Evolutionary conservation across 2,113 vertebrate species (phyloP).

Genomic region (Ranitomeya variabilis): DNA sequence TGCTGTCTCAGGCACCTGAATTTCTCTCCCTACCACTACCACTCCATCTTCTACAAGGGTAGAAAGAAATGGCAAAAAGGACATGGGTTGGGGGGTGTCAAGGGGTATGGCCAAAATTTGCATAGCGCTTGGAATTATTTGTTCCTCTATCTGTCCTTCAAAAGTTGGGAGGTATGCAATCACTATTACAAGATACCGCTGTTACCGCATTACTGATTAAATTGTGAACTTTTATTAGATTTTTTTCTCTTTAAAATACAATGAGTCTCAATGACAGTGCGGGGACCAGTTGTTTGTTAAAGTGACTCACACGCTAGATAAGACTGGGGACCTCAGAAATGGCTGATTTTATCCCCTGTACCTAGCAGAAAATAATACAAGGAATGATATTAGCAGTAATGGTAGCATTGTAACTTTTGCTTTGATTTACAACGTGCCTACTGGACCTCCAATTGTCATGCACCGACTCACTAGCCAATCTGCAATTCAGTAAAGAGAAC

Average conservation of each 20-base stretch:
- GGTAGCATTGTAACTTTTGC: background rate
- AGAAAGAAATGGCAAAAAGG: no score
- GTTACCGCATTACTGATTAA: no score
- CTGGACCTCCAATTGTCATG: background rate
- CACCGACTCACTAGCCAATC: constrained; percentile 10
- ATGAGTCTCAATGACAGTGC: background rate
- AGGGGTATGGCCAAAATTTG: no score
- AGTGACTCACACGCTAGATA: background rate
- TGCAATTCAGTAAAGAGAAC: constrained; percentile 20
- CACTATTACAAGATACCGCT: no score
- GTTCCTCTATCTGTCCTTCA: no score
- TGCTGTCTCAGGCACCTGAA: no score
- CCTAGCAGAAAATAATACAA: background rate
- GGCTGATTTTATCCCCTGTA: background rate
- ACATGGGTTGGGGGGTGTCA: no score
- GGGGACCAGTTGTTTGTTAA: background rate
- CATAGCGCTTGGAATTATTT: no score
- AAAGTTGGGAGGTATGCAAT: no score
- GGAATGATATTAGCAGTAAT: background rate
- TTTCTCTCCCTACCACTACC: no score
- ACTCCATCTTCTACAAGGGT: no score
- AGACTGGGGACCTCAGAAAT: background rate
- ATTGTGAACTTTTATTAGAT: no score
- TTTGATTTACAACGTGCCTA: background rate
- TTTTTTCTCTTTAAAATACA: background rate